A percentile compares a stretch with the other conserved stretches of the same genome.
These are phyloP conservation scores for Betta splendens DNA, from an alignment of 2,797 vertebrate species.

Conservation along the genomic window DNA sequence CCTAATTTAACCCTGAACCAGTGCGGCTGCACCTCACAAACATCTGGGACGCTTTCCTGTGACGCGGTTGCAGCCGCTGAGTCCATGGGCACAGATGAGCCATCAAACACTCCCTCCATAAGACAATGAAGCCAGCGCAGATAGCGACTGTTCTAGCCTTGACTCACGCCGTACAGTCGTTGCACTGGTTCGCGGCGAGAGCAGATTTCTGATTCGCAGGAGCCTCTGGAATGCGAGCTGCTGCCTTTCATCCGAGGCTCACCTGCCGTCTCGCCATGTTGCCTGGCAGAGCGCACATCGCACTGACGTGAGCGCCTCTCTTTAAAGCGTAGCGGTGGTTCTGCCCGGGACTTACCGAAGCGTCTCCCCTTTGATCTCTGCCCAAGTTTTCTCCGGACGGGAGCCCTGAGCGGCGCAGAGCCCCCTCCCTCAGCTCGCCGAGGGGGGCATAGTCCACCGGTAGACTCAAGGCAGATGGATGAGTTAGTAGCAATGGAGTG, in stretches of 20 bases:
- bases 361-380: constrained; percentile 35
- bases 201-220: constrained; percentile 19
- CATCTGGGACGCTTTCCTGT: constrained; percentile 15
- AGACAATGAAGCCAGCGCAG: constrained; percentile 9
- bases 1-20: background rate
- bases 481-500: constrained; percentile 3
- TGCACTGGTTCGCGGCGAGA: constrained; percentile 4
- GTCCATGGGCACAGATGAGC: constrained; percentile 22
- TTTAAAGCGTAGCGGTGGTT: background rate
- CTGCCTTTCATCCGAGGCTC: constrained; percentile 53
- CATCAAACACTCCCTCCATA: constrained; percentile 16
- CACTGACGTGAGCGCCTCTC: background rate
- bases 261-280: constrained; percentile 44
- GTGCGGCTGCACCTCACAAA: background rate
- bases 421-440: constrained; percentile 67
- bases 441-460: constrained; percentile 76
- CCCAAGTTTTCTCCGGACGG: constrained; percentile 51
- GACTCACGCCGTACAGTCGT: no score
- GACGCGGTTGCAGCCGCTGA: constrained; percentile 23
- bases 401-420: constrained; percentile 53
- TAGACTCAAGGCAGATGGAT: constrained; percentile 12
- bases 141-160: background rate
- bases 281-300: constrained; percentile 21
- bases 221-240: constrained; percentile 55
- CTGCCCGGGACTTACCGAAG: constrained; percentile 48